phyloP scores from a whole-genome alignment of 2,888 invertebrate genomes.

The Hydroisotoma schaefferi region DNA sequence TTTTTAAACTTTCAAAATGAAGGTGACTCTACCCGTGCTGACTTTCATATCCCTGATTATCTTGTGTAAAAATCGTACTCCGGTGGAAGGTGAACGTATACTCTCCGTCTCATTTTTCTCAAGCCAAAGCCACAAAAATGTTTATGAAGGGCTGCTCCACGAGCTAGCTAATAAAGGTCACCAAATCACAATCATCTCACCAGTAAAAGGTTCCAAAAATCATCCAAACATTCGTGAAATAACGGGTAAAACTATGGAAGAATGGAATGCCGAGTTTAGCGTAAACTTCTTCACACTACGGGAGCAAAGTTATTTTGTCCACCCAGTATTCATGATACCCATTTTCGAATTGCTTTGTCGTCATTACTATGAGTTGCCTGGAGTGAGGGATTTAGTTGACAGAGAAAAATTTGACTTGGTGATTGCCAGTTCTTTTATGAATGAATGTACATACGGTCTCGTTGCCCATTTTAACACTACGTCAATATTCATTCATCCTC shows the following conservation, averaged over 20 bases:
- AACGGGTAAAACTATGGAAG: conserved; percentile 13
- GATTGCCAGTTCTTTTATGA: conserved; percentile 52
- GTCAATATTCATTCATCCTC: conserved; percentile 14
- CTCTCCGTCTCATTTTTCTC: conserved; percentile 37
- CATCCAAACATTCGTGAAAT: conserved; percentile 51
- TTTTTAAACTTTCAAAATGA: too few species aligned
- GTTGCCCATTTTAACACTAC: conserved; percentile 15
- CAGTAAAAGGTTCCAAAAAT: neutral
- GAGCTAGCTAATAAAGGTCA: conserved; percentile 49
- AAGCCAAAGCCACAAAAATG: conserved; percentile 52
- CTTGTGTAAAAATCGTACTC: too few species aligned
- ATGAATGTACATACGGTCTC: conserved; percentile 53
- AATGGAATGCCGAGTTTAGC: neutral
- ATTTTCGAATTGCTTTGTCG: conserved; percentile 24
- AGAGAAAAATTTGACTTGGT: conserved; percentile 47
- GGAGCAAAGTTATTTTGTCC: neutral
- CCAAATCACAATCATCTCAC: conserved; percentile 45
- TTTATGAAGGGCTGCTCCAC: conserved; percentile 51
- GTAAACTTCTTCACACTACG: neutral
- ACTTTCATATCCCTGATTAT: too few species aligned
- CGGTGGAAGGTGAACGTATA: conserved; percentile 10
- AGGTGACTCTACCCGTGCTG: too few species aligned
- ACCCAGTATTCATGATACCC: neutral
- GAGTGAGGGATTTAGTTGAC: conserved; percentile 20
- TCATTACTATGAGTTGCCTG: conserved; percentile 19